phyloP scores from a whole-genome alignment of 2,113 vertebrate genomes.

The Cynocephalus volans region DNA sequence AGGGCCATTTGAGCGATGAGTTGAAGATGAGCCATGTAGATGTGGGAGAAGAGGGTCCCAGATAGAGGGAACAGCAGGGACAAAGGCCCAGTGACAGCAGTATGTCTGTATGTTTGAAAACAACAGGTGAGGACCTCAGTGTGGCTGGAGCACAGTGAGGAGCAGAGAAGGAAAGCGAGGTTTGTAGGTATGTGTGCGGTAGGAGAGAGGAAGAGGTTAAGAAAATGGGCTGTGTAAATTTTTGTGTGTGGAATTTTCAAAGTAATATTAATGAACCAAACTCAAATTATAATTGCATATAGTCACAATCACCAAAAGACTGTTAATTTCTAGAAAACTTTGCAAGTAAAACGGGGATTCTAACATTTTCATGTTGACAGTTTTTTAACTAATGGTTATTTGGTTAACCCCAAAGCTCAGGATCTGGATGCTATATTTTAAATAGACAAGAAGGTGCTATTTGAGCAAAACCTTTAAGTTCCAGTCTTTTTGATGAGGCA shows the following conservation, averaged over 20 bases:
- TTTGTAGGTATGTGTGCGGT: neutral
- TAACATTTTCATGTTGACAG: conserved; percentile 58
- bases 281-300: conserved; percentile 39
- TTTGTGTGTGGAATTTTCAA: conserved; percentile 57
- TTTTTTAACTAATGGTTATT: conserved; percentile 77
- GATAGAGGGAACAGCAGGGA: neutral
- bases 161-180: neutral
- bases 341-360: conserved; percentile 55
- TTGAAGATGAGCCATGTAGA: neutral
- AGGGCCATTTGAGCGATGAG: neutral
- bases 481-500: conserved; percentile 74
- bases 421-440: conserved; percentile 72
- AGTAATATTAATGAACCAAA: conserved; percentile 60
- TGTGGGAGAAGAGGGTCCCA: neutral
- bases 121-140: neutral
- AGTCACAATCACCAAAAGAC: conserved; percentile 37
- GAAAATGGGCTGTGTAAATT: neutral
- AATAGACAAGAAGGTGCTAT: conserved; percentile 75
- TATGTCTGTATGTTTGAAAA: neutral
- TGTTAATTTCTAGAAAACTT: conserved; percentile 68
- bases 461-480: conserved; percentile 74
- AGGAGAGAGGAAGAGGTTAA: neutral
- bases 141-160: neutral
- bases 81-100: neutral
- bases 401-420: conserved; percentile 71